A percentile compares a stretch with the other conserved stretches of the same genome.
Evolutionary conservation across 2,888 invertebrate genomes (phyloP).

Genomic region (Harpagoxenus sublaevis): DNA sequence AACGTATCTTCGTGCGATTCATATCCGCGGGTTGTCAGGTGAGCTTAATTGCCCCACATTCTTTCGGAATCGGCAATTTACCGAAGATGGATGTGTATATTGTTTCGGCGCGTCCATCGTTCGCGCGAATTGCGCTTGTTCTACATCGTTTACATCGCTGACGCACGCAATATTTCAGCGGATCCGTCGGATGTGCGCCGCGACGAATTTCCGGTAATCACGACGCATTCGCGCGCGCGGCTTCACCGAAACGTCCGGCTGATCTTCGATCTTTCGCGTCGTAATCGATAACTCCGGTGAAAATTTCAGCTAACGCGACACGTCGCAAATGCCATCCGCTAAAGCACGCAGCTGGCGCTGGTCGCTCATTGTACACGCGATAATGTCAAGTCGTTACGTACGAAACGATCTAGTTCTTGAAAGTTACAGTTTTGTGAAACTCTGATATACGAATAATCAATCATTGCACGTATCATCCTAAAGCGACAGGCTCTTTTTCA

Average conservation of each 20-base stretch:
- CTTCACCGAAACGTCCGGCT: background rate
- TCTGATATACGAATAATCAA: background rate
- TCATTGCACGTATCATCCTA: background rate
- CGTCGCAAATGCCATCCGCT: background rate
- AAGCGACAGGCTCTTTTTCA: background rate
- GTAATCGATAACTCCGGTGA: background rate
- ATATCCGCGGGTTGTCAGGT: background rate
- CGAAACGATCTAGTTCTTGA: background rate
- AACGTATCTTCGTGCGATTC: background rate
- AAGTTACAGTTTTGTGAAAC: background rate
- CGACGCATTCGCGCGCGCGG: slow-evolving; percentile 26
- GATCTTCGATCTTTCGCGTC: slow-evolving; percentile 20
- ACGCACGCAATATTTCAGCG: slow-evolving; percentile 58
- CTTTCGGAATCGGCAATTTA: slow-evolving; percentile 23
- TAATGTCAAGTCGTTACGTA: slow-evolving; percentile 13
- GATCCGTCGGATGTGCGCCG: slow-evolving; percentile 44
- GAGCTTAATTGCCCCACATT: slow-evolving; percentile 6
- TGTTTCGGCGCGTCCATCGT: background rate
- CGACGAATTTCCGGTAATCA: slow-evolving; percentile 62
- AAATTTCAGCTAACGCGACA: slow-evolving; percentile 26
- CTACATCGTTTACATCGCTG: slow-evolving; percentile 17
- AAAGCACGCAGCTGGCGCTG: background rate
- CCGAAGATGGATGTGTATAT: background rate
- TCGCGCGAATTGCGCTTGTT: background rate
- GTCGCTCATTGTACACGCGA: background rate